Conservation (phyloP, 2,113 vertebrate genomes). For the Catharus fuscescens region DNA sequence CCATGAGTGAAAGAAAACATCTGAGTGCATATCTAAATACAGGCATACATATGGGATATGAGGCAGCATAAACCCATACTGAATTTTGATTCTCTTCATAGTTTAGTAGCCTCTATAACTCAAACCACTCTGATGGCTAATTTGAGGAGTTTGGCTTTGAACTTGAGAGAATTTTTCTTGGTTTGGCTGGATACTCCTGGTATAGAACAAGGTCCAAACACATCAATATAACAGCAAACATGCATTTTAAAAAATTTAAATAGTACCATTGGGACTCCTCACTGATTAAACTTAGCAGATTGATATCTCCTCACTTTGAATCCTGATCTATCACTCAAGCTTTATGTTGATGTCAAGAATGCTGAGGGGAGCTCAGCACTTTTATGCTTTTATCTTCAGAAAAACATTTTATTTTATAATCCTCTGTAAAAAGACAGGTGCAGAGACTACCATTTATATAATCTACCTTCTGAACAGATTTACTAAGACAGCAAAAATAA, state of each 20-base stretch:
- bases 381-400: not conserved
- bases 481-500: constrained; percentile 5
- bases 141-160: not conserved
- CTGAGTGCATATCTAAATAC: not conserved
- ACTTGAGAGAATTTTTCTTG: not conserved
- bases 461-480: not conserved
- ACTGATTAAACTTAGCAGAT: not conserved
- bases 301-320: not conserved
- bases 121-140: not conserved
- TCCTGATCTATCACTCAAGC: not conserved
- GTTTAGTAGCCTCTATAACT: not conserved
- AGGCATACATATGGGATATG: rapidly evolving
- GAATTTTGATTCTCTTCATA: not conserved
- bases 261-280: not conserved
- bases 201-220: not conserved
- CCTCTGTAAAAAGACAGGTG: not conserved
- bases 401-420: not conserved
- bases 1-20: not conserved
- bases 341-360: not conserved
- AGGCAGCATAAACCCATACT: not conserved
- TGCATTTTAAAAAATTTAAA: not conserved
- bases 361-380: not conserved
- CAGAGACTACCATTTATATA: not conserved
- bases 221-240: not conserved
- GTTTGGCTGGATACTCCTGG: not conserved